Conservation (phyloP, 2,797 vertebrate species). For the Helarctos malayanus region DNA sequence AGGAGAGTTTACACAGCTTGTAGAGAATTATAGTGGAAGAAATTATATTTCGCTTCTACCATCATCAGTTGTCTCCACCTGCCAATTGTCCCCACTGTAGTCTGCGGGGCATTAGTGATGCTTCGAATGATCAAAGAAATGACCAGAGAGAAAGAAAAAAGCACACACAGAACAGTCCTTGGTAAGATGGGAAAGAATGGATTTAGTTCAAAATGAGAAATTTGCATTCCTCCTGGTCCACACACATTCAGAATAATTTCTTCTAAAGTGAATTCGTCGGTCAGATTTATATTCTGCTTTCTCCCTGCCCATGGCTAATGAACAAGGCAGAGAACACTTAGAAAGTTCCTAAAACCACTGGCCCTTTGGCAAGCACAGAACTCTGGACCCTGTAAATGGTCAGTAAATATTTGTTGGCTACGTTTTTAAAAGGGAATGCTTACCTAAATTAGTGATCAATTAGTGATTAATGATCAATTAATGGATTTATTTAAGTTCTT, state of each 20-base stretch:
- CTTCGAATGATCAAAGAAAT: conserved; percentile 29
- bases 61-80: conserved; percentile 78
- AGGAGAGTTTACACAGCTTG: conserved; percentile 86
- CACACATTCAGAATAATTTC: conserved; percentile 16
- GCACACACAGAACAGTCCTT: neutral
- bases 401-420: conserved; percentile 1
- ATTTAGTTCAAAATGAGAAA: conserved; percentile 51
- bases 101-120: neutral
- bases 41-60: conserved; percentile 85
- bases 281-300: neutral
- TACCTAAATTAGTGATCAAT: neutral
- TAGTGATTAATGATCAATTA: neutral
- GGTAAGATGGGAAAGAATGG: conserved; percentile 41
- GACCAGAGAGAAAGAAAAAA: neutral
- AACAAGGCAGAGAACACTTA: neutral
- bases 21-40: conserved; percentile 81
- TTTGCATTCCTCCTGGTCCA: neutral
- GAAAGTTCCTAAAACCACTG: neutral
- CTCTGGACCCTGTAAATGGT: neutral
- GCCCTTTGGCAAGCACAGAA: neutral
- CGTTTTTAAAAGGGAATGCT: conserved; percentile 29
- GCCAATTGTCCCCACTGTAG: conserved; percentile 25
- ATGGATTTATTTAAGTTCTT: neutral
- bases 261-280: conserved; percentile 19
- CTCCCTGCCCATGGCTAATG: neutral